Conservation (phyloP, 2,888 invertebrate species). For the Marronus borbonicus region DNA sequence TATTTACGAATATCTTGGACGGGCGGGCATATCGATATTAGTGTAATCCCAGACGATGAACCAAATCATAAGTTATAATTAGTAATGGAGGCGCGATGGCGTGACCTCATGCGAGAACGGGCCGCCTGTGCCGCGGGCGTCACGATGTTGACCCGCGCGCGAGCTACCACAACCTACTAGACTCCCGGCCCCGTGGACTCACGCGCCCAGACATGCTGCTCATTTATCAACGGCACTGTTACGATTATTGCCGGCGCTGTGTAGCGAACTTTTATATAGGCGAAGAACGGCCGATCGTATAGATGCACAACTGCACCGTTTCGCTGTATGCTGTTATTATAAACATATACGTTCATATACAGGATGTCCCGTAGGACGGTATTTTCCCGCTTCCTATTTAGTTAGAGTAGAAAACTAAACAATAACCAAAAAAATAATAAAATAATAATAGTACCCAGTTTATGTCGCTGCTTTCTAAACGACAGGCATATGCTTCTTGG, state of each 20-base stretch:
- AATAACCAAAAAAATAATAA: too few relatives aligned
- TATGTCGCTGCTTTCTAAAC: too few relatives aligned
- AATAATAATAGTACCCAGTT: too few relatives aligned
- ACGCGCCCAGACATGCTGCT: slow-evolving; percentile 56
- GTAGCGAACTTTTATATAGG: slow-evolving; percentile 51
- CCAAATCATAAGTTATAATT: slow-evolving; percentile 59
- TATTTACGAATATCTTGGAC: slow-evolving; percentile 8
- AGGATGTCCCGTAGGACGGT: too few relatives aligned
- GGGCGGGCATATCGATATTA: slow-evolving; percentile 36
- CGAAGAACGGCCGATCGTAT: slow-evolving; percentile 14
- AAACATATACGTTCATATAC: background rate
- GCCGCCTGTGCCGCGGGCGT: slow-evolving; percentile 55
- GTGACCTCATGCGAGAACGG: slow-evolving; percentile 55
- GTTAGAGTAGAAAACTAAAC: too few relatives aligned
- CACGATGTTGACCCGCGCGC: slow-evolving; percentile 59
- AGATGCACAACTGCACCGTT: slow-evolving; percentile 27
- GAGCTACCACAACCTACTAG: slow-evolving; percentile 53
- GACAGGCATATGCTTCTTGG: too few relatives aligned
- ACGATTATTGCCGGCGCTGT: slow-evolving; percentile 57
- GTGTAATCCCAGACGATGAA: slow-evolving; percentile 55
- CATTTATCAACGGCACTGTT: slow-evolving; percentile 58
- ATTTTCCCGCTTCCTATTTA: too few relatives aligned
- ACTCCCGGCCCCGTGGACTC: slow-evolving; percentile 54
- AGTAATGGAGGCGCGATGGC: slow-evolving; percentile 54
- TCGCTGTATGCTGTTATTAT: slow-evolving; percentile 25